A percentile compares a stretch with the other conserved stretches of the same genome.
Conservation (phyloP, 2,113 vertebrate genomes). For the Carettochelys insculpta region DNA sequence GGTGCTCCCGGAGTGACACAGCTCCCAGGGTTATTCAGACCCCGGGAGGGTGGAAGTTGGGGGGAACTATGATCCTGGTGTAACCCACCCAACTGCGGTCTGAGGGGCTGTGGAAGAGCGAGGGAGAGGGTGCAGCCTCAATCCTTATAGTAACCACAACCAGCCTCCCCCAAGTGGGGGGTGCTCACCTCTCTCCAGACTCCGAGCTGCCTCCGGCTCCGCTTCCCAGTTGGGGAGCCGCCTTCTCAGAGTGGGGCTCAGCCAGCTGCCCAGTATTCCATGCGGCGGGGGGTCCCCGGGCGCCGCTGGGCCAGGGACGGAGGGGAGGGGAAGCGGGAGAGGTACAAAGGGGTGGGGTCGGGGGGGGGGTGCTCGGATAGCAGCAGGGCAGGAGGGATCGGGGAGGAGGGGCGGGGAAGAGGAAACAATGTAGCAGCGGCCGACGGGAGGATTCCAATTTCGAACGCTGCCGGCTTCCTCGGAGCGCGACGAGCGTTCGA, state of each 20-base stretch:
- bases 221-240: neutral
- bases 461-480: slow-evolving; percentile 1
- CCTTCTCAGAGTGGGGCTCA: neutral
- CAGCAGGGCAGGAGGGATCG: neutral
- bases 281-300: neutral
- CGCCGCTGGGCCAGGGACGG: neutral
- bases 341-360: neutral
- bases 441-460: slow-evolving; percentile 62
- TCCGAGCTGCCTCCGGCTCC: slow-evolving; percentile 43
- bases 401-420: slow-evolving; percentile 22
- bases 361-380: neutral
- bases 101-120: neutral
- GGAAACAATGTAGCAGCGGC: slow-evolving; percentile 67
- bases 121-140: neutral
- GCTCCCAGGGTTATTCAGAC: slow-evolving; percentile 52
- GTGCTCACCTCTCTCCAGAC: slow-evolving; percentile 54
- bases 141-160: neutral
- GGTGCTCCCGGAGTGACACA: neutral
- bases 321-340: neutral
- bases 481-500: slow-evolving; percentile 26
- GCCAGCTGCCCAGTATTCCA: slow-evolving; percentile 46
- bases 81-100: neutral
- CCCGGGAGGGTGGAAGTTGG: neutral
- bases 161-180: neutral
- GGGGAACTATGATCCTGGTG: neutral